Conservation (phyloP, 2,888 invertebrate species). For the Phytoseiulus persimilis region DNA sequence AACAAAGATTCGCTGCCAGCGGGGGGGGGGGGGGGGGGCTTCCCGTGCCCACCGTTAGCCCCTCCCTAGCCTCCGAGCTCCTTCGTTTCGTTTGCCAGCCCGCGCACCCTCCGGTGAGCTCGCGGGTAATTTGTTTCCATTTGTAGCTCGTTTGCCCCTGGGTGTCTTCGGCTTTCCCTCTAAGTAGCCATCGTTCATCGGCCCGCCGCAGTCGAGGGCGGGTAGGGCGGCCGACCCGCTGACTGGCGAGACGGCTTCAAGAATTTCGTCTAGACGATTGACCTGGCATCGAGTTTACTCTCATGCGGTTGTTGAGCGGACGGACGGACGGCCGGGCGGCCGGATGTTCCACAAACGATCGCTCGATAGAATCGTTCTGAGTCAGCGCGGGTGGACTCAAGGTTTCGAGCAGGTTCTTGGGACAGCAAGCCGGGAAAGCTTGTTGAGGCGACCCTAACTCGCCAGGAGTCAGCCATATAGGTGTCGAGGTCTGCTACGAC, state of each 20-base stretch:
- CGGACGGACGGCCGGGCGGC: too few species aligned
- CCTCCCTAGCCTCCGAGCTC: neutral
- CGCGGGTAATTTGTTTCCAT: neutral
- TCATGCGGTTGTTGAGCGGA: too few species aligned
- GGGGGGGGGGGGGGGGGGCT: neutral
- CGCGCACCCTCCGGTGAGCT: neutral
- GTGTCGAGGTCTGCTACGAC: too few species aligned
- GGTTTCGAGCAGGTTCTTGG: too few species aligned
- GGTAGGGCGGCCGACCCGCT: neutral
- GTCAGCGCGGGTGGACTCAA: too few species aligned
- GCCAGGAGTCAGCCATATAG: too few species aligned
- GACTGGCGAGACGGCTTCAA: neutral
- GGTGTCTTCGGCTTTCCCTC: neutral
- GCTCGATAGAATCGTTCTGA: too few species aligned
- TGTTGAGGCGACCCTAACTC: too few species aligned
- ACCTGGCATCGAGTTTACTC: neutral
- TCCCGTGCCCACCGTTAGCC: neutral
- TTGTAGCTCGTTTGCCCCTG: neutral
- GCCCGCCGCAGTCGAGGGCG: neutral
- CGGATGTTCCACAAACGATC: too few species aligned
- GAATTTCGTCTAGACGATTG: neutral
- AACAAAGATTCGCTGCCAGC: neutral
- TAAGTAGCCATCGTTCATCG: conserved; percentile 5
- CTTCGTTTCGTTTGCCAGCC: neutral
- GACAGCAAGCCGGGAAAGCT: too few species aligned